phyloP scores from a whole-genome alignment of 2,113 vertebrate species.

The Centropus bengalensis region DNA sequence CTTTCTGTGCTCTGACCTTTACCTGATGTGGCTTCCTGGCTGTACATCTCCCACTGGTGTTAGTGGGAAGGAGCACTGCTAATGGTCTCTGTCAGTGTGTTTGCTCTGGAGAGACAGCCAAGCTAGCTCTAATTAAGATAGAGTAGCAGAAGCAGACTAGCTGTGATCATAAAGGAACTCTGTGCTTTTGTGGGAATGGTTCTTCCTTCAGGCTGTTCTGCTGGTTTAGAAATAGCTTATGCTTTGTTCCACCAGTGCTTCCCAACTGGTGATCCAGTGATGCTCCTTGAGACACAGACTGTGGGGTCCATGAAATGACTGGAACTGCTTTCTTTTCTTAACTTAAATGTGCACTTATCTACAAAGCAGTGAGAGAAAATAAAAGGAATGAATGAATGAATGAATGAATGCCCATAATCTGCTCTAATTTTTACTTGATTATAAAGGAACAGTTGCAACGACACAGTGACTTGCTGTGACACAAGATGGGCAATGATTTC shows the following conservation, averaged over 20 bases:
- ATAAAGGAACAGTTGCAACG: not conserved
- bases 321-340: not conserved
- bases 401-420: not conserved
- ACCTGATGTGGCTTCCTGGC: not conserved
- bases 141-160: not conserved
- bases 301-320: not conserved
- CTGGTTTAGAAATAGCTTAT: not conserved
- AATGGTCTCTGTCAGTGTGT: not conserved
- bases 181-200: not conserved
- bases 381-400: not conserved
- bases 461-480: not conserved
- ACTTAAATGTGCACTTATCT: not conserved
- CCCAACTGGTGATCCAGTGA: not conserved
- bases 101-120: not conserved
- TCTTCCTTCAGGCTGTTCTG: not conserved
- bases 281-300: not conserved
- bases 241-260: not conserved
- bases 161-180: not conserved
- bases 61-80: not conserved
- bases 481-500: not conserved
- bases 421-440: not conserved
- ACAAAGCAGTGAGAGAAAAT: not conserved
- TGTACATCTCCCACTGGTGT: not conserved
- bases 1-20: not conserved
- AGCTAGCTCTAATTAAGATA: not conserved